Evolutionary conservation across 2,113 vertebrate species (phyloP).

Genomic region (Myiopsitta monachus): DNA sequence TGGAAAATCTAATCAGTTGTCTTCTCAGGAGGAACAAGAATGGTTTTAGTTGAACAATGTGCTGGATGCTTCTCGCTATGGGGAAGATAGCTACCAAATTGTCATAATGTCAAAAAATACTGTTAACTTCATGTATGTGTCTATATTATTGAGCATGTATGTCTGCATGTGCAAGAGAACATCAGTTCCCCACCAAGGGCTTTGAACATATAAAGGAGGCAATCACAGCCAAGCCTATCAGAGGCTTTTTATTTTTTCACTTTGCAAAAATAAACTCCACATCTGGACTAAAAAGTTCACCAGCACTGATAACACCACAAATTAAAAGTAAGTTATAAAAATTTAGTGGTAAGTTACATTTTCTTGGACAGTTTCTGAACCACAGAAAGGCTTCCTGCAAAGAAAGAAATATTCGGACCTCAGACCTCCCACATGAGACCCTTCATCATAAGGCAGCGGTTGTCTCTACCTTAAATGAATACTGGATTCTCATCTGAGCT

Average conservation of each 20-base stretch:
- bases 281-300: neutral
- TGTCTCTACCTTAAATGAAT: neutral
- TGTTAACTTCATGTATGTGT: neutral
- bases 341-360: neutral
- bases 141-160: neutral
- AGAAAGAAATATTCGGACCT: neutral
- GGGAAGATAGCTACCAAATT: neutral
- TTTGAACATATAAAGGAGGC: neutral
- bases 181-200: neutral
- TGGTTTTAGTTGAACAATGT: neutral
- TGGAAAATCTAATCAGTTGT: neutral
- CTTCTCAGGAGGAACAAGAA: neutral
- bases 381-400: neutral
- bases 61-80: neutral
- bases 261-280: neutral
- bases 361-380: slow-evolving; percentile 18
- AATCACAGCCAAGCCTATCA: neutral
- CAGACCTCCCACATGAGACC: neutral
- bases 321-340: slow-evolving; percentile 31
- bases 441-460: neutral
- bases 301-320: neutral
- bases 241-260: neutral
- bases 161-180: neutral
- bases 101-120: neutral
- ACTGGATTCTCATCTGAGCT: neutral